Base-by-base conservation (phyloP, 2,888 invertebrate genomes). In the Dynastes tityus region DNA sequence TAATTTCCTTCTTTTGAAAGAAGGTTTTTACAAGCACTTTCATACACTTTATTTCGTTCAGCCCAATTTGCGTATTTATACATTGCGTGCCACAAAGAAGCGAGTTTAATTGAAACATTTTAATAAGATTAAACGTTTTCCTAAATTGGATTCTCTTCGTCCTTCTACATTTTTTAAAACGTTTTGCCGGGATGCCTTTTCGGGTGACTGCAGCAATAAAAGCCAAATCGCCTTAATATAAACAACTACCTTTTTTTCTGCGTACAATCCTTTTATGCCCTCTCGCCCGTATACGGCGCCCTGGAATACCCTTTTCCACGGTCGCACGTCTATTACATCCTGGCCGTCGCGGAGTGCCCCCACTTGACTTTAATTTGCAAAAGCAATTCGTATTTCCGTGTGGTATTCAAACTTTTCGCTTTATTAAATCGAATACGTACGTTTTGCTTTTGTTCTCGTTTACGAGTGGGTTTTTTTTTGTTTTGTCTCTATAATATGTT, bases 181-280 rank as follows among this genome's bases (percentile, higher is more conserved):
- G 63, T 63, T 67, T 45, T 67, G 45, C 22, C 16, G 2, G 67
- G 27, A 45, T 27, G 67, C 67, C 67, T 67, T 67, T 67, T 45
- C 45, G 22, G 67, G 53, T 58, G 67, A 45, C n/a, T 32, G 67
- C 73, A 22, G 73, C 73, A 73, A 73, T 73, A 73, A 73, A 73
- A 73, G 58, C 73, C 55, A 73, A 73, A 73, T 73, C 73, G 40
- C 71, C 71, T 71, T 71, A 71, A 71, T 71, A 71, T 71, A 71
- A 71, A 71, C 73, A 73, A 45, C 58, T 51, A 68, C 27, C 49
- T 68, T 51, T 51, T 22, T 68, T 63, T 51, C 49, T 13, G 51
- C 49, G 29, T 63, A 63, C 63, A 63, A 63, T 63, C 63, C 63
- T 29, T 63, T 63, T 29, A 45, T 45, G 63, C 22, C 13, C 63